Evolutionary conservation across 2,888 invertebrate species (phyloP).

Genomic region (Zootermopsis nevadensis): DNA sequence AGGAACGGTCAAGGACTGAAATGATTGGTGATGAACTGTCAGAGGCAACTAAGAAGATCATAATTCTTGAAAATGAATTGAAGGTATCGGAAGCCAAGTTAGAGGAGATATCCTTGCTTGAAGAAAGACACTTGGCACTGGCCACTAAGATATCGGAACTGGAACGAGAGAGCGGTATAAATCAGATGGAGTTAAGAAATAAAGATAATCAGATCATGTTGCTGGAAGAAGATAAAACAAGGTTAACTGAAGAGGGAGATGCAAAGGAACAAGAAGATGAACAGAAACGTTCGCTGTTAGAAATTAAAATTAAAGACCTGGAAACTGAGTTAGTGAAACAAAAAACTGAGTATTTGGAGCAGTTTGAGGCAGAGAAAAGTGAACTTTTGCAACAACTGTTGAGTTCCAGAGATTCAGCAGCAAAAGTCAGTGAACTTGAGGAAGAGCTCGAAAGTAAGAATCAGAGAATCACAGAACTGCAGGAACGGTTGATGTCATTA

Average conservation of each 20-base stretch:
- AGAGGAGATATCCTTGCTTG: background rate
- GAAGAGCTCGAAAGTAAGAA: conserved; percentile 56
- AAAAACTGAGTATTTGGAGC: background rate
- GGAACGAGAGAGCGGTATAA: conserved; percentile 52
- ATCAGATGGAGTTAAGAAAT: conserved; percentile 20
- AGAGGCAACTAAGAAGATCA: conserved; percentile 27
- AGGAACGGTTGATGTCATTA: conserved; percentile 55
- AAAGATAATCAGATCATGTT: conserved; percentile 14
- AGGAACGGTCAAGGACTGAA: conserved; percentile 28
- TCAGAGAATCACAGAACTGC: conserved; percentile 57
- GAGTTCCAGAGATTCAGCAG: background rate
- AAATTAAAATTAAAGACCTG: conserved; percentile 65
- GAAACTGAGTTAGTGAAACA: conserved; percentile 61
- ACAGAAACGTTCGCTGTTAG: conserved; percentile 12
- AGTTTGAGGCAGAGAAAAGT: background rate
- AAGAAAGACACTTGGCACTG: conserved; percentile 54
- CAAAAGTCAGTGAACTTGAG: conserved; percentile 19
- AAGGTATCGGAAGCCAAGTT: background rate
- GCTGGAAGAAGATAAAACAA: conserved; percentile 20
- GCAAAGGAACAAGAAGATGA: conserved; percentile 1
- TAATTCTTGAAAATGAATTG: conserved; percentile 18
- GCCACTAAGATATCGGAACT: conserved; percentile 59
- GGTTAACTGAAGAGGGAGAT: background rate
- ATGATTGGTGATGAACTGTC: conserved; percentile 14
- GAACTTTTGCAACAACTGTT: background rate